phyloP scores from a whole-genome alignment of 1,140 invertebrate genomes.

The Drosophila leontia region DNA sequence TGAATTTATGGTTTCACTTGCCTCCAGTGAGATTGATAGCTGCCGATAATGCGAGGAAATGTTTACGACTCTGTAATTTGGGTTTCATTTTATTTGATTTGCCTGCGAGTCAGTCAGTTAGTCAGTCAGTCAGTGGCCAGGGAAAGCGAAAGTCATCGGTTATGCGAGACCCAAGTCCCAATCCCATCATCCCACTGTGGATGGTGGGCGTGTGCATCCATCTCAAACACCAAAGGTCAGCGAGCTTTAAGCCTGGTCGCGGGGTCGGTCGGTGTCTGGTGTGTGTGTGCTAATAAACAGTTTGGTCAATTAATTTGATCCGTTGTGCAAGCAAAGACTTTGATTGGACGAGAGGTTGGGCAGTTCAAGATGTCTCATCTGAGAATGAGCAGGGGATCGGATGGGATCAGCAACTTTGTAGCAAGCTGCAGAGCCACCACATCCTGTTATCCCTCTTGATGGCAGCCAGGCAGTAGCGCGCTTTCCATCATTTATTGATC shows the following conservation, averaged over 20 bases:
- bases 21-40: conserved; percentile 76
- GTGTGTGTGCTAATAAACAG: conserved; percentile 61
- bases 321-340: conserved; percentile 32
- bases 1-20: conserved; percentile 83
- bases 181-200: conserved; percentile 5
- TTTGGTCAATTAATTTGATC: conserved; percentile 51
- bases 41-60: conserved; percentile 81
- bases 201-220: conserved; percentile 20
- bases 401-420: background rate
- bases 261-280: background rate
- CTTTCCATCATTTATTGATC: conserved; percentile 18
- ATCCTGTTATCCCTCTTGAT: conserved; percentile 6
- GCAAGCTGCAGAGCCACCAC: background rate
- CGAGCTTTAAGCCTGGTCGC: background rate
- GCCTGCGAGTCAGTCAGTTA: conserved; percentile 37
- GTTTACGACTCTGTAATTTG: conserved; percentile 82
- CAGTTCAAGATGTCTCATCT: background rate
- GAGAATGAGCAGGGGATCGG: background rate
- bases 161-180: background rate
- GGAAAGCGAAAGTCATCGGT: conserved; percentile 71
- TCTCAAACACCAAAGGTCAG: conserved; percentile 53
- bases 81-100: conserved; percentile 80
- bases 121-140: conserved; percentile 10
- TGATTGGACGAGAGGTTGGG: conserved; percentile 16
- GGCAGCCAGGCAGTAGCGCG: background rate